Conservation (phyloP, 2,888 invertebrate genomes). For the Pediacus dermestoides region DNA sequence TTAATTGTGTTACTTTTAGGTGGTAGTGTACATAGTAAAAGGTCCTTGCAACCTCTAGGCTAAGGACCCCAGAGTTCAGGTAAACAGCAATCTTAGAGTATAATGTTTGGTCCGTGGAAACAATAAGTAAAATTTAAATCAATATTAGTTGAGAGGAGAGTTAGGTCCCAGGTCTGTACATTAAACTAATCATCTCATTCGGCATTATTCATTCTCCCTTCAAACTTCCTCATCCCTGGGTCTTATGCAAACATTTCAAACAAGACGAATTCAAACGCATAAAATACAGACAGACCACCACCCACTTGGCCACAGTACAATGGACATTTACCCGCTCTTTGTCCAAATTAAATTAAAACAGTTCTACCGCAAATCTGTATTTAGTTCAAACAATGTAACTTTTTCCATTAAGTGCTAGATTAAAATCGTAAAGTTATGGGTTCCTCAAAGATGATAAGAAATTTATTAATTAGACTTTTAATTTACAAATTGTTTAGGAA, state of each 20-base stretch:
- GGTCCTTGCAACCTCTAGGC: conserved; percentile 3
- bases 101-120: conserved; percentile 35
- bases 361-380: too few species aligned
- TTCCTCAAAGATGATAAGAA: too few species aligned
- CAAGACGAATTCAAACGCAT: too few species aligned
- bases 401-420: too few species aligned
- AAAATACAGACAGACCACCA: too few species aligned
- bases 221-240: conserved; percentile 35
- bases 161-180: conserved; percentile 38
- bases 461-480: too few species aligned
- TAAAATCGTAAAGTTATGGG: too few species aligned
- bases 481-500: too few species aligned
- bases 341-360: too few species aligned
- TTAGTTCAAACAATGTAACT: too few species aligned
- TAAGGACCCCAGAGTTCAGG: conserved; percentile 21
- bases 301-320: too few species aligned
- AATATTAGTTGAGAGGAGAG: conserved; percentile 41
- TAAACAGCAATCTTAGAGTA: conserved; percentile 30
- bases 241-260: conserved; percentile 41
- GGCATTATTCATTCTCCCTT: conserved; percentile 40
- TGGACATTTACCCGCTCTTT: too few species aligned
- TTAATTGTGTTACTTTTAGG: conserved; percentile 6
- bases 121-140: conserved; percentile 45
- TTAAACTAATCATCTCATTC: conserved; percentile 44
- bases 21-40: conserved; percentile 4